Base-by-base conservation (phyloP, 64 coral and sea anemone genomes). In the Porites lutea region DNA sequence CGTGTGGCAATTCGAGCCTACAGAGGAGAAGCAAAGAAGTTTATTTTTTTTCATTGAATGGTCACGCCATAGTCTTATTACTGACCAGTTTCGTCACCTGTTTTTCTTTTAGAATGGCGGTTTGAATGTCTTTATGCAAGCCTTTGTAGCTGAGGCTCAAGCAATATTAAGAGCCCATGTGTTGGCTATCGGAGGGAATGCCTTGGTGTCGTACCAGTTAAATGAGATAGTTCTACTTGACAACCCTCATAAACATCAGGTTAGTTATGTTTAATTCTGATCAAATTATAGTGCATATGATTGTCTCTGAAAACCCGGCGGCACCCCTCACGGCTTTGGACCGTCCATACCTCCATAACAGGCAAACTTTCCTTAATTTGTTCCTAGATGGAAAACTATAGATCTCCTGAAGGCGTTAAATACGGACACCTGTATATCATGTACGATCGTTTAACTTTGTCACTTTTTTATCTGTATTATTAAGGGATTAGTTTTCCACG, bases 201-300 rank as follows among this genome's bases (percentile, higher is more conserved):
- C 96, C 7, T 57, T 98, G 47, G 90, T 95, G 5, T 98, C 96
- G 18, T 98, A 95, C 59, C 90, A 92, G 47, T 74, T 98, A 9
- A 98, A 98, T 52, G 93, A 98, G 74, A 90, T 98, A 13, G 91
- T 98, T 4, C 50, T 98, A 13, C 59, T 98, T 52, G 96, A 98
- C 74, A 98, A 95, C 69, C 96, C 96, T 63, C 96, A 98, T 76
- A 98, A 98, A 82, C 93, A 98, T 52, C 96, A 98, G 96, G 96
- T 98, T 53, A 62, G 14, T 27, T 4, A 5, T 9, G 16, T 11
- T 19, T 65, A 18, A 8, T 48, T 87, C 6, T n/a, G 52, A 27
- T 21, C 13, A 52, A 44, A 27, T 59, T 78, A 65, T 47, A 37
- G 27, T 37, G 27, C 27, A 37, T 37, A 37, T 37, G 27, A 37